Conservation (phyloP, 2,888 invertebrate species). For the Teleogryllus oceanicus region DNA sequence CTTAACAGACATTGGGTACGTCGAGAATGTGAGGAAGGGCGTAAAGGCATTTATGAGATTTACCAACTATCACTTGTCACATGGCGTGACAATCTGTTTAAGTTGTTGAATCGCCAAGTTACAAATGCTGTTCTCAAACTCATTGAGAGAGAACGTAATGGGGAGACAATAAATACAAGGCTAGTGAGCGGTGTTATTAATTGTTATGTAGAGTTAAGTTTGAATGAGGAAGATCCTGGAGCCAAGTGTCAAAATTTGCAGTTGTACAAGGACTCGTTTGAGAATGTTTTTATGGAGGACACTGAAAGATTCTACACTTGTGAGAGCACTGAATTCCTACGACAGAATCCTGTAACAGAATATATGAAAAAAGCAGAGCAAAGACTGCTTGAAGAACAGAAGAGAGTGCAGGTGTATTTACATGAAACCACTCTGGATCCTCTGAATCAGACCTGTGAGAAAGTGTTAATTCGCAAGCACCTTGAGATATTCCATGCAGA, state of each 20-base stretch:
- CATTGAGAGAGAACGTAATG: slow-evolving; percentile 93
- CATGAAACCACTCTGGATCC: slow-evolving; percentile 89
- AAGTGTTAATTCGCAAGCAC: slow-evolving; percentile 93
- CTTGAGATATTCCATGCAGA: slow-evolving; percentile 93
- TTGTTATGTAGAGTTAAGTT: slow-evolving; percentile 87
- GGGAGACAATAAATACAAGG: slow-evolving; percentile 93
- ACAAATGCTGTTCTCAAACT: slow-evolving; percentile 96
- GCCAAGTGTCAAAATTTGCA: slow-evolving; percentile 73
- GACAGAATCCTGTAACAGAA: slow-evolving; percentile 94
- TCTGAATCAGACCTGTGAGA: slow-evolving; percentile 88
- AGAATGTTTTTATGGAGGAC: slow-evolving; percentile 89
- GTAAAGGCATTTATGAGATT: slow-evolving; percentile 95
- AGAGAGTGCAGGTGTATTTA: slow-evolving; percentile 88
- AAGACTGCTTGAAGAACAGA: slow-evolving; percentile 87
- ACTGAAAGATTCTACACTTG: slow-evolving; percentile 92
- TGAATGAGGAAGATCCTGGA: slow-evolving; percentile 90
- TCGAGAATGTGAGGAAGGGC: slow-evolving; percentile 95
- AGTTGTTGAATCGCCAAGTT: slow-evolving; percentile 58
- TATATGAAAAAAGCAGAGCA: slow-evolving; percentile 99
- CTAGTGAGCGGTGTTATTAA: slow-evolving; percentile 98
- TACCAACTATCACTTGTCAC: slow-evolving; percentile 96
- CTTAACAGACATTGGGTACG: slow-evolving; percentile 98
- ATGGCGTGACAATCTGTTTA: slow-evolving; percentile 69
- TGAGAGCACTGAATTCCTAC: slow-evolving; percentile 91
- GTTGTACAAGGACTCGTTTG: slow-evolving; percentile 91